These are phyloP conservation scores for Eupithecia exiguata DNA, from an alignment of 2,888 invertebrate species.

Conservation along the genomic window DNA sequence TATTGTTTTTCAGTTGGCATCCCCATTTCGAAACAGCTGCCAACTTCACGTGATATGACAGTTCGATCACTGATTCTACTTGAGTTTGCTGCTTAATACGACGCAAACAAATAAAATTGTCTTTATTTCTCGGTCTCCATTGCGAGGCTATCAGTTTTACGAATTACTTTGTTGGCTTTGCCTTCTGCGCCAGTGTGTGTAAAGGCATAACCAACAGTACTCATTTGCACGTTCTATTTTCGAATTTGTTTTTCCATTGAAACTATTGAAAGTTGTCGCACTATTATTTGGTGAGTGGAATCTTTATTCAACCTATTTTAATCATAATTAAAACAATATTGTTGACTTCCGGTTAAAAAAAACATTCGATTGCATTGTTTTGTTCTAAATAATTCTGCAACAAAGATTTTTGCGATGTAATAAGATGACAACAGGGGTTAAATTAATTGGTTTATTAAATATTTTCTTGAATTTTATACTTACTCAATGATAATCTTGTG, in stretches of 20 bases:
- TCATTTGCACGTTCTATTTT: conserved; percentile 35
- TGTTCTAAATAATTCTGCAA: background rate
- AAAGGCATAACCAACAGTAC: conserved; percentile 78
- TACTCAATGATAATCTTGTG: too few relatives aligned
- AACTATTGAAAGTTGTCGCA: conserved; percentile 42
- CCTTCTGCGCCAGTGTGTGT: conserved; percentile 84
- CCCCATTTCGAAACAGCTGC: conserved; percentile 45
- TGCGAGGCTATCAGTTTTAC: conserved; percentile 57
- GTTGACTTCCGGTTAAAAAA: conserved; percentile 17
- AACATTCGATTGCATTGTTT: background rate
- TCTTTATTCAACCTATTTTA: conserved; percentile 22
- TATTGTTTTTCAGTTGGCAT: conserved; percentile 48
- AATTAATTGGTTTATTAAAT: background rate
- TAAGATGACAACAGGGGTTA: background rate
- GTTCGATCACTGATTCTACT: conserved; percentile 57
- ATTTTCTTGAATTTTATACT: background rate
- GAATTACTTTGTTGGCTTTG: conserved; percentile 67
- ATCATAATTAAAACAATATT: conserved; percentile 23
- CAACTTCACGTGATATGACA: conserved; percentile 66
- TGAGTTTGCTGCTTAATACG: conserved; percentile 59
- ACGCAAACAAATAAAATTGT: conserved; percentile 57
- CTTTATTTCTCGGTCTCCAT: conserved; percentile 48
- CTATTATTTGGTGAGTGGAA: conserved; percentile 58
- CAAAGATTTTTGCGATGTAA: background rate
- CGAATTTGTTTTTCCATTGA: conserved; percentile 13